Base-by-base conservation (phyloP, 2,797 vertebrate genomes). In the Peromyscus aztecus region DNA sequence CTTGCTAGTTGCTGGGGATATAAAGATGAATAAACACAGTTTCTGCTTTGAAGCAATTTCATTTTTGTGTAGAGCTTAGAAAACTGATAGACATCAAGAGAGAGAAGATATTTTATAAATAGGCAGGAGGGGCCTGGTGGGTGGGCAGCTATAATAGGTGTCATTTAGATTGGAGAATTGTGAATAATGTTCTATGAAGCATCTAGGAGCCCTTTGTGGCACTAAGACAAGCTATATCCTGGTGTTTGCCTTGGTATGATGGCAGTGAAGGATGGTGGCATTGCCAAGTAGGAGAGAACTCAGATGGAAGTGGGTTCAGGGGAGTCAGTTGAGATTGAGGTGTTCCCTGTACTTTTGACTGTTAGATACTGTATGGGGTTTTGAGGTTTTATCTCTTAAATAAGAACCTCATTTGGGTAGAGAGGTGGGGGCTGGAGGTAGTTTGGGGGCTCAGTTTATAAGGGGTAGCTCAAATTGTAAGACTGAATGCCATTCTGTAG, bases 1-100 rank as follows among this genome's bases (percentile, higher is more conserved):
- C 40, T 93, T 94, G 71, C 43, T 81, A 65, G 80, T 76, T 88
- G 85, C n/a, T 92, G 61, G 57, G 8, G 52, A 89, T 59, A 61
- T 23, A 85, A 90, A 95, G 65, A 63, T 78, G 61, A 84, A 34
- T 57, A 76, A 63, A 34, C 55, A 84, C 8, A 37, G 34, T 34
- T 23, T 19, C 59, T 83, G 19, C 27, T 78, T 81, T 49, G 82
- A 92, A 94, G 69, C 61, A 29, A 34, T 71, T 89, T 86, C 55
- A 43, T 19, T 87, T 89, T 75, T 81, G 59, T 76, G 84, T 6
- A 85, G 71, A 40, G 17, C 4, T 65, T 75, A 57, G 1, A 63
- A 85, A 92, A 57, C 34, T 27, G 37, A 55, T 29, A 63, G 63
- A 31, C 77, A 34, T 37, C 46, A n/a, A 95, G 52, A 69, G 8